Conservation (phyloP, 2,113 vertebrate genomes). For the Protomyctophum bolini region DNA sequence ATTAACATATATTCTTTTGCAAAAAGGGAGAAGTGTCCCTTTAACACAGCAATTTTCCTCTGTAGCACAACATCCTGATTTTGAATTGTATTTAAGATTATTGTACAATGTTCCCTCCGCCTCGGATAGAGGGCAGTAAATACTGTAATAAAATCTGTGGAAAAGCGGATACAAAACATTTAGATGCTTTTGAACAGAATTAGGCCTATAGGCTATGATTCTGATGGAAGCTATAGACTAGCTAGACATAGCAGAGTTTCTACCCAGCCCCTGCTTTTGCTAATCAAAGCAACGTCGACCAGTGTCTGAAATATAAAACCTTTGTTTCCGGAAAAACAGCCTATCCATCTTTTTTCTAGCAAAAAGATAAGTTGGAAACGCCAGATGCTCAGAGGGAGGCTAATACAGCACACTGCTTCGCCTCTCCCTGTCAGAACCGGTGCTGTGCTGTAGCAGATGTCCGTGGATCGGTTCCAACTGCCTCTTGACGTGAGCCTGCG, state of each 20-base stretch:
- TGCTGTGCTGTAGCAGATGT: conserved; percentile 58
- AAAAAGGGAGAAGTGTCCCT: too few species aligned
- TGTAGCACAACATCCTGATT: neutral
- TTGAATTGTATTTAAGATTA: neutral
- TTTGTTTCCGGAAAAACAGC: conserved; percentile 55
- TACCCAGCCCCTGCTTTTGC: conserved; percentile 27
- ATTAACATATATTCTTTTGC: too few species aligned
- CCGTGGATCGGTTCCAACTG: conserved; percentile 62
- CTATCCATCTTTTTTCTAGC: conserved; percentile 29
- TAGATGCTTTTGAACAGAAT: neutral
- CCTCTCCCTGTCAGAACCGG: conserved; percentile 37
- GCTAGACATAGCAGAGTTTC: conserved; percentile 35
- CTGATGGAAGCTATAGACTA: conserved; percentile 24
- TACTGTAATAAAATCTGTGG: conserved; percentile 1
- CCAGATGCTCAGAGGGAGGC: conserved; percentile 49
- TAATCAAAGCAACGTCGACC: conserved; percentile 52
- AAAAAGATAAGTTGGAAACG: conserved; percentile 45
- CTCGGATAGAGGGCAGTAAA: too few species aligned
- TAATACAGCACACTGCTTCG: conserved; percentile 7
- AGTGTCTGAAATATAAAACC: conserved; percentile 52
- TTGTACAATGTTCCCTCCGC: neutral
- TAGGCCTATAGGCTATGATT: conserved; percentile 3
- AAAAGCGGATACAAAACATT: neutral
- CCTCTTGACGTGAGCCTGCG: conserved; percentile 46
- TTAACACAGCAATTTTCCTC: neutral